phyloP scores from a whole-genome alignment of 2,888 invertebrate genomes.

The Cheilosia vulpina region DNA sequence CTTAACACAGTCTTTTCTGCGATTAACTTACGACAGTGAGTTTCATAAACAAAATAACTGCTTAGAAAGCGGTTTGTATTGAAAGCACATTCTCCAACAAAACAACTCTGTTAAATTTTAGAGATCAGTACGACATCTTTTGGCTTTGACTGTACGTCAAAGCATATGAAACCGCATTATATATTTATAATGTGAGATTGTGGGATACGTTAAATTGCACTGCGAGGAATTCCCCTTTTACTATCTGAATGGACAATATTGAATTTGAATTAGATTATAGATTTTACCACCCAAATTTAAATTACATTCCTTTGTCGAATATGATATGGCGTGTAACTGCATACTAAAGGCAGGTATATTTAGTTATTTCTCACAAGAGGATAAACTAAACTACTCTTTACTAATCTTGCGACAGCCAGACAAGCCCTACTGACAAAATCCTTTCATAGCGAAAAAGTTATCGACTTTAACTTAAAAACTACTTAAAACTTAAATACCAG shows the following conservation, averaged over 20 bases:
- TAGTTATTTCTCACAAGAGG: no score
- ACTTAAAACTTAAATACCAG: conserved; percentile 5
- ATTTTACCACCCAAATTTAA: conserved; percentile 54
- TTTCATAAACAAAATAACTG: no score
- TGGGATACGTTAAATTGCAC: conserved; percentile 72
- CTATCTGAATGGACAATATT: conserved; percentile 67
- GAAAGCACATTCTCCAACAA: no score
- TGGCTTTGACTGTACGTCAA: conserved; percentile 15
- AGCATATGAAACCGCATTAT: conserved; percentile 63
- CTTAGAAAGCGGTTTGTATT: not conserved
- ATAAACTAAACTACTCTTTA: no score
- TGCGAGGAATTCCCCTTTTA: conserved; percentile 58
- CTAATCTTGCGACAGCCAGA: no score
- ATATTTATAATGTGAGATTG: conserved; percentile 69
- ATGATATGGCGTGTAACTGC: not conserved
- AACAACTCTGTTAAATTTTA: not conserved
- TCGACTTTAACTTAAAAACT: not conserved
- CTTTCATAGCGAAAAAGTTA: no score
- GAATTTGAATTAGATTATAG: conserved; percentile 74
- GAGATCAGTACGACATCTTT: not conserved
- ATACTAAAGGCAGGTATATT: no score
- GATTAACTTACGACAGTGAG: no score
- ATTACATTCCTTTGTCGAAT: conserved; percentile 50
- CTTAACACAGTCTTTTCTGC: no score
- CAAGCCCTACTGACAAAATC: no score